Evolutionary conservation across 2,797 vertebrate species (phyloP).

Genomic region (Otus scops): DNA sequence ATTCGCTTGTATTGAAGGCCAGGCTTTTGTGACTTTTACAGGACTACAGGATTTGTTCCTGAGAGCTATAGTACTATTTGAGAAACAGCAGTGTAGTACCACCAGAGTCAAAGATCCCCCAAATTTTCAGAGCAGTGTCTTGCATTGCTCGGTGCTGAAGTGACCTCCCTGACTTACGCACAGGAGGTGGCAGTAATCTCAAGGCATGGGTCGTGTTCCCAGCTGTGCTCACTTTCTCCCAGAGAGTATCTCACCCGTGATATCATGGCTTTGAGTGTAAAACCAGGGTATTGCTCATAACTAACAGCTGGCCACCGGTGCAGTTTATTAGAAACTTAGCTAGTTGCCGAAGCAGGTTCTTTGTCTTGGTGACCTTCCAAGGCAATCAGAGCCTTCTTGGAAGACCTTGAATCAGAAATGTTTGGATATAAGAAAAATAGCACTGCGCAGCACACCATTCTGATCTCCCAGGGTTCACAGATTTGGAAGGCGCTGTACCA

Average conservation of each 20-base stretch:
- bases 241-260: rapidly evolving
- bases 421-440: not conserved
- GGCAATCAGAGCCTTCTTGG: not conserved
- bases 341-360: not conserved
- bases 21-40: not conserved
- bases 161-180: not conserved
- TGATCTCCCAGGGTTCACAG: not conserved
- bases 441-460: not conserved
- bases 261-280: not conserved
- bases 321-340: not conserved
- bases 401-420: slow-evolving; percentile 17
- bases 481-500: not conserved
- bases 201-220: not conserved
- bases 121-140: not conserved
- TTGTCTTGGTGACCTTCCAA: slow-evolving; percentile 41
- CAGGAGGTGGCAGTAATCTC: not conserved
- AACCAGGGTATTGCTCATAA: not conserved
- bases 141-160: not conserved
- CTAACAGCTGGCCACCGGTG: not conserved
- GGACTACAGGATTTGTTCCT: not conserved
- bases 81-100: not conserved
- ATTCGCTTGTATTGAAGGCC: not conserved
- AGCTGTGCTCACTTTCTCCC: not conserved
- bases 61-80: not conserved
- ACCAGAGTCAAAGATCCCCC: not conserved